phyloP scores from a whole-genome alignment of 1,140 invertebrate genomes.

The Megalopta genalis region DNA sequence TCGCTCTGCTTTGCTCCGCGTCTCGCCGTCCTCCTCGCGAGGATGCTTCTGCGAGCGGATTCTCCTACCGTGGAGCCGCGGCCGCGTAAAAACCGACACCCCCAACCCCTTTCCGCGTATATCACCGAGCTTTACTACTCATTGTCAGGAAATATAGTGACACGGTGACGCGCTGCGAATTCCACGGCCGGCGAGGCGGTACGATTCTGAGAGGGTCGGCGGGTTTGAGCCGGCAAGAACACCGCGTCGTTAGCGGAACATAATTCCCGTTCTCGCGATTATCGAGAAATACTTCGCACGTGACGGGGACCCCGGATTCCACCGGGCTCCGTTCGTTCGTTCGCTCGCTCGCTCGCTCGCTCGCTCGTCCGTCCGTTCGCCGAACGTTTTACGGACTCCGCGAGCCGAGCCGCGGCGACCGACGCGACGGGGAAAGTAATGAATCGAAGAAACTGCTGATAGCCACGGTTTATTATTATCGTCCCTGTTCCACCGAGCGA shows the following conservation, averaged over 20 bases:
- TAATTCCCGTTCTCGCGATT: constrained; percentile 42
- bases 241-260: constrained; percentile 39
- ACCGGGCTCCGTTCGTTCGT: too few relatives aligned
- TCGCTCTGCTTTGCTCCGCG: constrained; percentile 17
- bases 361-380: neutral
- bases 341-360: too few relatives aligned
- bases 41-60: neutral
- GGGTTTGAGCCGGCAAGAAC: constrained; percentile 14
- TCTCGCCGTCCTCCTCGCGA: constrained; percentile 14
- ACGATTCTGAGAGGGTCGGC: constrained; percentile 35
- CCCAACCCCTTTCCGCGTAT: constrained; percentile 46
- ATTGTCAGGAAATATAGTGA: constrained; percentile 62
- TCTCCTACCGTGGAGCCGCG: constrained; percentile 3
- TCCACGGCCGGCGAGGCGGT: constrained; percentile 40
- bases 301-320: constrained; percentile 10
- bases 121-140: constrained; percentile 64
- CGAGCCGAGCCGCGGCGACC: neutral
- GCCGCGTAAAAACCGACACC: constrained; percentile 48
- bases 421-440: neutral
- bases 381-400: neutral
- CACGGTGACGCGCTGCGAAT: constrained; percentile 55
- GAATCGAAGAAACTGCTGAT: neutral
- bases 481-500: neutral
- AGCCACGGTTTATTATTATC: neutral
- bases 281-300: constrained; percentile 28